Conservation (phyloP, 2,888 invertebrate genomes). For the Leptothorax acervorum region DNA sequence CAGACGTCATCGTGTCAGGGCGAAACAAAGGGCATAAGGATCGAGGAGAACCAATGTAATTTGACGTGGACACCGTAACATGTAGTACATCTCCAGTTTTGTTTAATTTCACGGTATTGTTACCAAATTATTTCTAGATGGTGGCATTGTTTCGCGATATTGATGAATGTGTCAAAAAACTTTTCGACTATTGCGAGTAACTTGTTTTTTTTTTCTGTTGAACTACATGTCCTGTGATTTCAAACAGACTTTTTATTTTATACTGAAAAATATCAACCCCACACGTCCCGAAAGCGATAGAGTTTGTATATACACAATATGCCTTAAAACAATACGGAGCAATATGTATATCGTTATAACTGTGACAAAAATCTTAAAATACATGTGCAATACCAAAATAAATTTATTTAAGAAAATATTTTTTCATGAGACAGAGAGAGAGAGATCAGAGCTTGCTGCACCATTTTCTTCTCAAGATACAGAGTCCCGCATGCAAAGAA, state of each 20-base stretch:
- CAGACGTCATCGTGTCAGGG: conserved; percentile 43
- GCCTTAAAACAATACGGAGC: conserved; percentile 1
- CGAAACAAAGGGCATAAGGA: conserved; percentile 40
- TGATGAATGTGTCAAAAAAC: conserved; percentile 55
- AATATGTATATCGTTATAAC: not conserved
- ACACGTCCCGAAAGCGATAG: not conserved
- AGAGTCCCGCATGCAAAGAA: conserved; percentile 33
- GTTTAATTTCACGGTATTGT: conserved; percentile 54
- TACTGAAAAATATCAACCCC: conserved; percentile 25
- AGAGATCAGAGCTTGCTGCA: not conserved
- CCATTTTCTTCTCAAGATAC: conserved; percentile 55
- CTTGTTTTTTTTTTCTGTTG: conserved; percentile 32
- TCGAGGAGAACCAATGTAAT: conserved; percentile 50
- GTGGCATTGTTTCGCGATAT: conserved; percentile 46
- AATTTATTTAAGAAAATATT: conserved; percentile 35
- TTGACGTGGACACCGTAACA: conserved; percentile 38
- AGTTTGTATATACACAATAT: not conserved
- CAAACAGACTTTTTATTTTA: conserved; percentile 2
- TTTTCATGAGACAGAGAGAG: not conserved
- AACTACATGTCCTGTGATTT: conserved; percentile 30
- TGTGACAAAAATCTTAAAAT: conserved; percentile 13
- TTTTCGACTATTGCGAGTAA: conserved; percentile 42
- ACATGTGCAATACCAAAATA: not conserved
- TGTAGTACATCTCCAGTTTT: conserved; percentile 45
- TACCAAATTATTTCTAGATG: conserved; percentile 53